Percentiles rank a stretch among this genome's conserved stretches.
phyloP scores from a whole-genome alignment of 2,888 invertebrate species.

The Pegoplata infirma region DNA sequence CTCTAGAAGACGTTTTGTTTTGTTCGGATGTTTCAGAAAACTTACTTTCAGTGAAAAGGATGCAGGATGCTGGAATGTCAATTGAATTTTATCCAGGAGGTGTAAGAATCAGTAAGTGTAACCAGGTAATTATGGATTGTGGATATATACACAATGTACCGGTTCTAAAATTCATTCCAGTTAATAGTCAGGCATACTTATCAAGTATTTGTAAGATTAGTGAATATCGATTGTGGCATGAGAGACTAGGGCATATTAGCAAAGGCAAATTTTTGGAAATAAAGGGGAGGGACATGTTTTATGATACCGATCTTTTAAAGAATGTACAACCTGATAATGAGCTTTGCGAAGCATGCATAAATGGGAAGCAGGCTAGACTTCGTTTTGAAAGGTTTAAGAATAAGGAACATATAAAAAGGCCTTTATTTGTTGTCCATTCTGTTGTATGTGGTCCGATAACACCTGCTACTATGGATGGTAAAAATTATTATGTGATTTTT shows the following conservation, averaged over 20 bases:
- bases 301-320: slow-evolving; percentile 43
- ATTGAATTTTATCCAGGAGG: slow-evolving; percentile 57
- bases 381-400: too few species aligned
- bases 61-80: slow-evolving; percentile 69
- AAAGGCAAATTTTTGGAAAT: slow-evolving; percentile 60
- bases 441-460: slow-evolving; percentile 68
- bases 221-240: slow-evolving; percentile 62
- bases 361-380: slow-evolving; percentile 54
- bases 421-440: slow-evolving; percentile 66
- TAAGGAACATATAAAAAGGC: too few species aligned
- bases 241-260: slow-evolving; percentile 62
- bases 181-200: slow-evolving; percentile 8
- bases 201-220: slow-evolving; percentile 20
- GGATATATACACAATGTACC: slow-evolving; percentile 46
- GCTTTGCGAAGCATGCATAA: slow-evolving; percentile 72
- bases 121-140: slow-evolving; percentile 34
- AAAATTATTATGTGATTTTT: slow-evolving; percentile 71
- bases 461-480: slow-evolving; percentile 69
- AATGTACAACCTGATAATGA: slow-evolving; percentile 52
- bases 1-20: slow-evolving; percentile 65
- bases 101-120: slow-evolving; percentile 62
- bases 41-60: slow-evolving; percentile 45
- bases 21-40: slow-evolving; percentile 67
- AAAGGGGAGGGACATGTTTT: slow-evolving; percentile 55
- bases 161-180: slow-evolving; percentile 42